phyloP scores from a whole-genome alignment of 2,888 invertebrate genomes.

The Lepetodrilus schrolli region DNA sequence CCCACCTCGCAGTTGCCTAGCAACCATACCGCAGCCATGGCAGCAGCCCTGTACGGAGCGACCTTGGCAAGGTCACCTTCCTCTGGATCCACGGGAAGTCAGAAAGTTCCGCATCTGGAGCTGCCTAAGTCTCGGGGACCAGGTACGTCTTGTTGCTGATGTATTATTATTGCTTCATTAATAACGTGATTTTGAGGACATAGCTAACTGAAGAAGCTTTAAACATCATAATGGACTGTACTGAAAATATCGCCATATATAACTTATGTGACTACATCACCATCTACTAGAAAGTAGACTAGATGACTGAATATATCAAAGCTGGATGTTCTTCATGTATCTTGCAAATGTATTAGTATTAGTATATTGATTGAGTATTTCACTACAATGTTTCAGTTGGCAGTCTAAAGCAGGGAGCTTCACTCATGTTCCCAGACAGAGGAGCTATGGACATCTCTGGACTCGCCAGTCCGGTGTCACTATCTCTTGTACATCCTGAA shows the following conservation, averaged over 20 bases:
- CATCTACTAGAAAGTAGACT: no score
- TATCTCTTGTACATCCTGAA: background rate
- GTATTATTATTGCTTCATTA: no score
- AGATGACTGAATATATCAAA: no score
- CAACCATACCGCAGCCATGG: background rate
- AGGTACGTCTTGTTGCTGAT: slow-evolving; percentile 6
- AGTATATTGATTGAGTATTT: no score
- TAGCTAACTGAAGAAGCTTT: no score
- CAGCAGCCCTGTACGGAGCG: background rate
- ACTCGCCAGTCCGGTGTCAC: background rate
- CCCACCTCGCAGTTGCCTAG: background rate
- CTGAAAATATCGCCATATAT: no score
- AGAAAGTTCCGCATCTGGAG: background rate
- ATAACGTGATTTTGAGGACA: background rate
- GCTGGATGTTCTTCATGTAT: no score
- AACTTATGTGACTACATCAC: no score
- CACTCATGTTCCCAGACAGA: background rate
- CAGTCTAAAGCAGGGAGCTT: background rate
- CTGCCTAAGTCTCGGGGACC: background rate
- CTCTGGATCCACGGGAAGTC: background rate
- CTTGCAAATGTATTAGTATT: no score
- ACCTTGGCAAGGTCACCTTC: slow-evolving; percentile 32
- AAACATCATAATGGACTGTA: no score
- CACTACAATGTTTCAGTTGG: background rate
- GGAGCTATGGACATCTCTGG: background rate